Conservation (phyloP, 2,888 invertebrate species). For the Agrilus mali region DNA sequence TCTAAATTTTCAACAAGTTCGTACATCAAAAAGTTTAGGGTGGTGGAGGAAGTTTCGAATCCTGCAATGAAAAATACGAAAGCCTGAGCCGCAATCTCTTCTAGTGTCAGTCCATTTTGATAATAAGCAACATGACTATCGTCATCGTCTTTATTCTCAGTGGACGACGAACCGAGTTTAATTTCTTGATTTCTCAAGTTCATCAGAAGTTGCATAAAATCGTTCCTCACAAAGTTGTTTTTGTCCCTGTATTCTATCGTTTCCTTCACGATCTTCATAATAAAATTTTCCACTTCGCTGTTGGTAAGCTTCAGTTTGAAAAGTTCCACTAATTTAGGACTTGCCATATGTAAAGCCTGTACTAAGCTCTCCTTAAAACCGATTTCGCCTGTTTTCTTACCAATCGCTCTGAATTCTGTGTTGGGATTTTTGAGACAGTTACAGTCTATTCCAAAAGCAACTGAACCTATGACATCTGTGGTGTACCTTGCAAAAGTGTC, state of each 20-base stretch:
- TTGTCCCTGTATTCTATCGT: conserved; percentile 34
- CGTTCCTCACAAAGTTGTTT: conserved; percentile 35
- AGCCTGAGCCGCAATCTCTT: conserved; percentile 23
- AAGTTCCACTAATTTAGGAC: conserved; percentile 13
- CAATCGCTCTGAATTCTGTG: conserved; percentile 32
- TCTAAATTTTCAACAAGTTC: conserved; percentile 27
- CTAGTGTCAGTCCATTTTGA: neutral
- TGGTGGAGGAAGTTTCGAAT: conserved; percentile 32
- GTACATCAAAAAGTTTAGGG: conserved; percentile 27
- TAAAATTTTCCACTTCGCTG: conserved; percentile 29
- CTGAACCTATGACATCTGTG: conserved; percentile 44
- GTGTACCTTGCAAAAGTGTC: conserved; percentile 41
- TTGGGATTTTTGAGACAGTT: conserved; percentile 40
- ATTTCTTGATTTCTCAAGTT: conserved; percentile 25
- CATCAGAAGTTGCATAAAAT: conserved; percentile 41
- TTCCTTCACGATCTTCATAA: conserved; percentile 30
- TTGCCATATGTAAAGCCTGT: conserved; percentile 4
- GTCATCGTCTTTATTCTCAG: no score
- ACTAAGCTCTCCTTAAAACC: conserved; percentile 5
- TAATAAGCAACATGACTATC: conserved; percentile 14
- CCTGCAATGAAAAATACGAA: conserved; percentile 32
- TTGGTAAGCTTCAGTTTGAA: conserved; percentile 16
- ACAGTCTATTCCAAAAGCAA: conserved; percentile 46
- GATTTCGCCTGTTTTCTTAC: conserved; percentile 9
- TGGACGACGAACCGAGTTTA: no score